Percentiles rank a stretch among this genome's conserved stretches.
Evolutionary conservation across 2,888 invertebrate genomes (phyloP).

Genomic region (Cephus runcator): DNA sequence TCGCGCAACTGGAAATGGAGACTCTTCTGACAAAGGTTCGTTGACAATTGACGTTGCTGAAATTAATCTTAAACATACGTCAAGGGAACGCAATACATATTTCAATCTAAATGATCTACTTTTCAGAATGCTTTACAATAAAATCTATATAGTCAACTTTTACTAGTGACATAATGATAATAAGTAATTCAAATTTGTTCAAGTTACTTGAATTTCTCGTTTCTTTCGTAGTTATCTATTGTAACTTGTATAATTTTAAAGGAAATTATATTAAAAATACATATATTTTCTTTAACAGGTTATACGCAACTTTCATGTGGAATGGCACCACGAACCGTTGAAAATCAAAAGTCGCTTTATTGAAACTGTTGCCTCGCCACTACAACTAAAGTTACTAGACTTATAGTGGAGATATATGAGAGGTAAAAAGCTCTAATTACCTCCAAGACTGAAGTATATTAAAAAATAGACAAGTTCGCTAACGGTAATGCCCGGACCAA

Average conservation of each 20-base stretch:
- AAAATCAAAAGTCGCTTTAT: slow-evolving; percentile 80
- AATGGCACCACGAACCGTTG: slow-evolving; percentile 75
- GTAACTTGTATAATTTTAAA: background rate
- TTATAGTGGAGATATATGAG: no score
- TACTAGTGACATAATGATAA: no score
- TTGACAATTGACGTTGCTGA: background rate
- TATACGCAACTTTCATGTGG: slow-evolving; percentile 76
- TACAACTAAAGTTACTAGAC: slow-evolving; percentile 73
- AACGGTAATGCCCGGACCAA: no score
- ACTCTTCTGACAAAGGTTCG: slow-evolving; percentile 64
- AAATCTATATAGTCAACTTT: no score
- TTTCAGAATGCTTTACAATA: no score
- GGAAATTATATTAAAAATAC: slow-evolving; percentile 2
- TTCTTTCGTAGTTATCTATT: no score
- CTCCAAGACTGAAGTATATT: no score
- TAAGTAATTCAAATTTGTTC: slow-evolving; percentile 8
- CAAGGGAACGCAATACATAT: background rate
- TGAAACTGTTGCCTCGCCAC: slow-evolving; percentile 77
- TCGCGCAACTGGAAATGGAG: slow-evolving; percentile 79
- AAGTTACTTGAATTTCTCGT: slow-evolving; percentile 1
- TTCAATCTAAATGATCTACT: no score
- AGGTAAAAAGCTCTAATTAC: no score
- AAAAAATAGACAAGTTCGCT: no score
- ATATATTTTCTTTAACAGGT: slow-evolving; percentile 68
- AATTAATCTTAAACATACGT: no score